Conservation (phyloP, 1,140 invertebrate species). For the Hylaeus volcanicus region DNA sequence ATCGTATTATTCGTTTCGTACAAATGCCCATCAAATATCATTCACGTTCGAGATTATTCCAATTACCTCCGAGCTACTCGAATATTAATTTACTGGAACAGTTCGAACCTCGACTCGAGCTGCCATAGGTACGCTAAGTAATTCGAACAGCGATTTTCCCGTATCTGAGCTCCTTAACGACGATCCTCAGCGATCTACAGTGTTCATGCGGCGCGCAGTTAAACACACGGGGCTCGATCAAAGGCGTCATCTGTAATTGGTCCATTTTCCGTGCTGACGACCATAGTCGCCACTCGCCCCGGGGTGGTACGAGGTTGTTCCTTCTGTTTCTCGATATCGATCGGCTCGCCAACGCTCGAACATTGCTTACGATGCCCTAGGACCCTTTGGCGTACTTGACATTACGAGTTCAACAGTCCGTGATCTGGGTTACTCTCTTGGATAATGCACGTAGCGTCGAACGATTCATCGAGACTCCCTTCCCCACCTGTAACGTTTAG, state of each 20-base stretch:
- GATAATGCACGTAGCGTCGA: slow-evolving; percentile 24
- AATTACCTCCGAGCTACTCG: no score
- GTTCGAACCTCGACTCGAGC: no score
- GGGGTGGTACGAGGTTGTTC: slow-evolving; percentile 35
- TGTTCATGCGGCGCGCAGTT: slow-evolving; percentile 39
- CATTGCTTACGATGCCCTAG: slow-evolving; percentile 50
- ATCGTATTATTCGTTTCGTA: no score
- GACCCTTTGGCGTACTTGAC: slow-evolving; percentile 50
- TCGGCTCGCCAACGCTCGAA: slow-evolving; percentile 26
- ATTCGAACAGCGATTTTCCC: neutral
- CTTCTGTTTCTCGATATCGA: slow-evolving; percentile 59
- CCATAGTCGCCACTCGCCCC: slow-evolving; percentile 49
- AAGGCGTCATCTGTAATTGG: slow-evolving; percentile 62
- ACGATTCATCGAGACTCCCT: slow-evolving; percentile 22
- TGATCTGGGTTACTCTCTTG: slow-evolving; percentile 44
- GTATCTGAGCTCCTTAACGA: slow-evolving; percentile 39
- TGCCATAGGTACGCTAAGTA: no score
- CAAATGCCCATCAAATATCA: no score
- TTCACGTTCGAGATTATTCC: no score
- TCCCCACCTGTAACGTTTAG: slow-evolving; percentile 10
- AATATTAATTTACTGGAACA: no score
- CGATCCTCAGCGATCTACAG: slow-evolving; percentile 25
- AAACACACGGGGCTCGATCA: slow-evolving; percentile 55
- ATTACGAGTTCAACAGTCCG: slow-evolving; percentile 54
- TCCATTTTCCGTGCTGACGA: slow-evolving; percentile 56